Evolutionary conservation across 2,797 vertebrate genomes (phyloP).

Genomic region (Crocidura indochinensis): DNA sequence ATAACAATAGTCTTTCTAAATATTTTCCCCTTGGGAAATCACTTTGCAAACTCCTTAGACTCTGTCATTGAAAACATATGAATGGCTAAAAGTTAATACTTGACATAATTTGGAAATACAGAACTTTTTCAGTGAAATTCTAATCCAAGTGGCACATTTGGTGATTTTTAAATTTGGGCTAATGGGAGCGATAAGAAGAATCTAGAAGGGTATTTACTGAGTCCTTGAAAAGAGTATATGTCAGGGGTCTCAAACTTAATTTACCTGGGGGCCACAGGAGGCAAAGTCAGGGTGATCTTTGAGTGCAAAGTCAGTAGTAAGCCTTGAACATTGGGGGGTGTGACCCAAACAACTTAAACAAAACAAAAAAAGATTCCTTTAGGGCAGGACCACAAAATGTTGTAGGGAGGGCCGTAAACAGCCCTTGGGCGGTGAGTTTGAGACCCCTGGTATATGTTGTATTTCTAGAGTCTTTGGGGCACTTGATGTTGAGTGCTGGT

Average conservation of each 20-base stretch:
- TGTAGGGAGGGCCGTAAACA: too few relatives aligned
- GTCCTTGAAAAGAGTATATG: constrained; percentile 34
- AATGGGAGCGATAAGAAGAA: constrained; percentile 36
- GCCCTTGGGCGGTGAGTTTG: too few relatives aligned
- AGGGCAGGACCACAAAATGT: too few relatives aligned
- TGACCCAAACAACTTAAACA: too few relatives aligned
- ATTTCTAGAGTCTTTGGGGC: constrained; percentile 27
- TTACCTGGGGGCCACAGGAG: too few relatives aligned
- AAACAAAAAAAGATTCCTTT: too few relatives aligned
- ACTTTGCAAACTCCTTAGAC: constrained; percentile 45
- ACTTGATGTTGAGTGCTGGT: constrained; percentile 4
- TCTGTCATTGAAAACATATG: constrained; percentile 58
- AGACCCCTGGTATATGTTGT: constrained; percentile 7
- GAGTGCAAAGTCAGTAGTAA: too few relatives aligned
- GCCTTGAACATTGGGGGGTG: too few relatives aligned
- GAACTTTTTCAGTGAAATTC: constrained; percentile 21
- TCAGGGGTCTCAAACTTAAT: too few relatives aligned
- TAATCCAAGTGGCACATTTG: neutral
- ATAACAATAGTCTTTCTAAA: constrained; percentile 59
- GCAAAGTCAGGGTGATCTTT: too few relatives aligned
- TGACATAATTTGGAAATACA: neutral
- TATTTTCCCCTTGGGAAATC: neutral
- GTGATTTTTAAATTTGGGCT: constrained; percentile 17
- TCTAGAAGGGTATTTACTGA: constrained; percentile 46
- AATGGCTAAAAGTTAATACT: constrained; percentile 63